A percentile compares a stretch with the other conserved stretches of the same genome.
Evolutionary conservation across 2,797 vertebrate genomes (phyloP).

Genomic region (Brachymystax lenok): DNA sequence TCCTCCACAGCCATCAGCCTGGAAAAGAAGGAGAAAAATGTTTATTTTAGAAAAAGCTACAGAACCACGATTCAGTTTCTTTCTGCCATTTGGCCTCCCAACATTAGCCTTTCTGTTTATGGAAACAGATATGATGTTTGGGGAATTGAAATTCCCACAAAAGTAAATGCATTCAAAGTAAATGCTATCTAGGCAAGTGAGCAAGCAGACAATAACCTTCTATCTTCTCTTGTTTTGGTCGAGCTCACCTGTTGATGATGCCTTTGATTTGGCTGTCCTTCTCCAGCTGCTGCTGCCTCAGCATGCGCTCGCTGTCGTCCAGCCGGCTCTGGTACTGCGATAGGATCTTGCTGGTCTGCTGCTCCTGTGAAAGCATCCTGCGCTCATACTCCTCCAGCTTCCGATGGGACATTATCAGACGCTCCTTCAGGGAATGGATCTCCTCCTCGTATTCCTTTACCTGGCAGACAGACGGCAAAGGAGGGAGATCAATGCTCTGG

Average conservation of each 20-base stretch:
- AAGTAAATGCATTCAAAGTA: background rate
- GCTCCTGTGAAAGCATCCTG: constrained; percentile 87
- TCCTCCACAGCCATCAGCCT: constrained; percentile 99
- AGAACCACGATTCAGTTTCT: constrained; percentile 76
- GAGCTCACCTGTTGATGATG: constrained; percentile 91
- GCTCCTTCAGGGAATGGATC: constrained; percentile 92
- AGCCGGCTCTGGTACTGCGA: constrained; percentile 93
- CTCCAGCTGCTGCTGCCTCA: constrained; percentile 91
- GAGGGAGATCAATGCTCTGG: background rate
- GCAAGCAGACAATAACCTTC: background rate
- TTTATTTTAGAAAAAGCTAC: constrained; percentile 63
- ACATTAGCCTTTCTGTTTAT: background rate
- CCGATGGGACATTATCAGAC: constrained; percentile 94
- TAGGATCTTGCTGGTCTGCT: constrained; percentile 93
- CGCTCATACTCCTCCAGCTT: constrained; percentile 97
- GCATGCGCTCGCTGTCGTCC: constrained; percentile 92
- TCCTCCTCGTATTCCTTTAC: constrained; percentile 96
- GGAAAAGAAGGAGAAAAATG: constrained; percentile 74
- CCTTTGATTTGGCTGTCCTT: constrained; percentile 97
- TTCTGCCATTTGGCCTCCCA: constrained; percentile 30
- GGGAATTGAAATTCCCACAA: background rate
- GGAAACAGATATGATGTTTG: background rate
- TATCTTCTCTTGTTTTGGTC: background rate
- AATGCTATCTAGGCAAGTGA: background rate
- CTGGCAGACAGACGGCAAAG: constrained; percentile 61